Base-by-base conservation (phyloP, 2,797 vertebrate species). In the Parauchenoglanis punctatus region DNA sequence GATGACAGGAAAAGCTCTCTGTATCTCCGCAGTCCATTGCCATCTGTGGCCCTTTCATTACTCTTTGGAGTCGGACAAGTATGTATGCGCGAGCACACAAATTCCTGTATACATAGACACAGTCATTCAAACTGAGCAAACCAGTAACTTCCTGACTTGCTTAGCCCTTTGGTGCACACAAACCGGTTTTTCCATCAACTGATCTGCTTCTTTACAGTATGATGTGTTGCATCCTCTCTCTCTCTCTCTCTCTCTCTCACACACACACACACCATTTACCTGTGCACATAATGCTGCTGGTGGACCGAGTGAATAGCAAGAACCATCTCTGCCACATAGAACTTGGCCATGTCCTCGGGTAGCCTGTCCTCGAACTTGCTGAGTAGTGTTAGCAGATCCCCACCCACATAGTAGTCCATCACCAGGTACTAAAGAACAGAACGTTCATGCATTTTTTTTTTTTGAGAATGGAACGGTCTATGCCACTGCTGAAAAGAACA, bases 381-480 rank as follows among this genome's bases (percentile, higher is more conserved):
- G 93, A 99, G 98, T 91, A 99, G 96, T 0, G 98, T 99, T 93
- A 99, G 93, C 88, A 99, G 94, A 93, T 99, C 98, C 0, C 98
- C 98, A 2, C 98, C 98, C 87, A 99, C 98, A 0, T 99, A 99
- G 96, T 99, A 99, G 91, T 99, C 98, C 98, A 99, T 99, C 88
- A 99, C 98, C 89, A 99, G 91, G 89, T 97, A 97, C 97, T 97
- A 78, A 61, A 93, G 77, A 86, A 76, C 70, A 88, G 17, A 86
- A 76, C 70, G 3, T n/a, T 0, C 2, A 18, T 7, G 68, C 46
- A 54, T 18, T 65, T n/a, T 13, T n/a, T 13, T n/a, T 7, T 5
- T 17, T 8, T 20, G 17, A 76, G 73, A 49, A 11, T 81, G 13
- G 67, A 49, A 65, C 15, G 31, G n/a, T 20, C 61, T 67, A 20